phyloP scores from a whole-genome alignment of 2,888 invertebrate genomes.

The Dynastes hyllus region DNA sequence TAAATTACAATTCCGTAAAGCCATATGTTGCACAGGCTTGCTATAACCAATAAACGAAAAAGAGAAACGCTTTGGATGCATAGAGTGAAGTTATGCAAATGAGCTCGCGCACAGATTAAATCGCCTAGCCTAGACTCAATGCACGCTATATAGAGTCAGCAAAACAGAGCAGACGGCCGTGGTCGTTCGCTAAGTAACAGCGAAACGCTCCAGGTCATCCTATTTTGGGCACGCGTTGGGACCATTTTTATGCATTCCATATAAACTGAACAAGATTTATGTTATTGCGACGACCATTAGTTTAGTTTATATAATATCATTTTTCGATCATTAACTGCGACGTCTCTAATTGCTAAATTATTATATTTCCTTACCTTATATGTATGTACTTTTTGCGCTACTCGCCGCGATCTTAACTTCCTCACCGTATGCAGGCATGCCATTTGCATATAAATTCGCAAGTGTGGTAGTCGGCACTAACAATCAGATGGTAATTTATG shows the following conservation, averaged over 20 bases:
- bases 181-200: constrained; percentile 49
- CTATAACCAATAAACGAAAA: constrained; percentile 31
- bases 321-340: constrained; percentile 40
- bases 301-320: constrained; percentile 40
- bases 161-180: constrained; percentile 32
- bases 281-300: constrained; percentile 29
- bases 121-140: constrained; percentile 36
- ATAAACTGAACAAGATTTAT: constrained; percentile 48
- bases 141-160: constrained; percentile 10
- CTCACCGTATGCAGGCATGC: constrained; percentile 20
- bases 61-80: constrained; percentile 26
- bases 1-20: constrained; percentile 30
- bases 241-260: constrained; percentile 48
- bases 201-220: constrained; percentile 51
- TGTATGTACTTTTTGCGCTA: constrained; percentile 29
- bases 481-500: constrained; percentile 47
- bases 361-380: constrained; percentile 35
- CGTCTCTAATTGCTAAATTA: constrained; percentile 45
- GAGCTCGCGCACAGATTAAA: constrained; percentile 14
- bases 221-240: constrained; percentile 52
- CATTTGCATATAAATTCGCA: constrained; percentile 46
- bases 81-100: constrained; percentile 45
- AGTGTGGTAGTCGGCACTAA: constrained; percentile 40
- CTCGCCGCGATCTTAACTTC: not conserved
- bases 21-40: constrained; percentile 19